Evolutionary conservation across 2,797 vertebrate species (phyloP), one percentile per base, ranked within the genome.

Genomic region (Catharus ustulatus): DNA sequence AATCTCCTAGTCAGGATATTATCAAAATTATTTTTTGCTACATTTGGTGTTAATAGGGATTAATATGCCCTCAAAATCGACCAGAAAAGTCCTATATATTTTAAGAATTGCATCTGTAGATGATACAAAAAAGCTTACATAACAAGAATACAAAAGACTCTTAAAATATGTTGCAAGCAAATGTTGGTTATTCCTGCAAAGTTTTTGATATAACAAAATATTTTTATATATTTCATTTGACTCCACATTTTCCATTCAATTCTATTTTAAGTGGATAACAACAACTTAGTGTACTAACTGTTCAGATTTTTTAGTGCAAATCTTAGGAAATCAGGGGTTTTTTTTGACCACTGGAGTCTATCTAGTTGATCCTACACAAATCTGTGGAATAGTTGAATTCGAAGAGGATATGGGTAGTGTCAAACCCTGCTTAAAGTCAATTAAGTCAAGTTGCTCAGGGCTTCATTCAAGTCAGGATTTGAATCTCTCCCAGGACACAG

Each of bases 111-210:
- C 6, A n/a, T 42, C 11, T 68, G 66, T 46, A 76, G 6, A 22
- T 51, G 7, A 42, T 32, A 34, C 2, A 38, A 34, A 30, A 43
- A 68, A 49, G 1, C 40, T 63, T 68, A 71, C 5, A 26, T 9
- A 36, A 8, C 4, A 62, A 83, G 61, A 87, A 43, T 36, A 32
- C 45, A 73, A 55, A 83, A 40, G 2, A 29, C 58, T 43, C 5
- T 51, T 55, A 48, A 81, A 72, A 61, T 48, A 49, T 9, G 2
- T 4, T 66, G 20, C 9, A 23, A 80, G 6, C 3, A 78, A 80
- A 73, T 0, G 0, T 5, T 67, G 1, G 1, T 43, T 71, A 5
- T 10, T 74, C 24, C 32, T 58, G 30, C 13, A 55, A 89, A 40
- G 4, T 23, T 26, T 68, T 80, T 67, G 4, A 49, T 42, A 27